Percentiles rank a stretch among this genome's conserved stretches.
phyloP scores from a whole-genome alignment of 2,888 invertebrate species.

The Philereme vetulata region DNA sequence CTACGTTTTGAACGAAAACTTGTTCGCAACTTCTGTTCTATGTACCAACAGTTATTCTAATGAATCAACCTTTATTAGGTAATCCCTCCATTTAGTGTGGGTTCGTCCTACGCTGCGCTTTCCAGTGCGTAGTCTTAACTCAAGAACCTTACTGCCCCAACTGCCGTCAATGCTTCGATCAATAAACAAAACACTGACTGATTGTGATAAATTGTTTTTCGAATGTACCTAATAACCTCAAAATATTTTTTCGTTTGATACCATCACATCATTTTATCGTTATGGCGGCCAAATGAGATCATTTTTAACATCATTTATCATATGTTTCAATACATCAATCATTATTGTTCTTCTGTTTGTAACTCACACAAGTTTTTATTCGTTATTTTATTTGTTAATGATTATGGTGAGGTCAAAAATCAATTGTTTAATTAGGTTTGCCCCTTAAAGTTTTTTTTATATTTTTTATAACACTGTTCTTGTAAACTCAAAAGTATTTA shows the following conservation, averaged over 20 bases:
- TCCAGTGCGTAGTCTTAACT: too few species aligned
- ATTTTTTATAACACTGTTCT: too few species aligned
- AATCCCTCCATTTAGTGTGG: too few species aligned
- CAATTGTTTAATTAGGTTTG: background rate
- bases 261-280: constrained; percentile 47
- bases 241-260: constrained; percentile 35
- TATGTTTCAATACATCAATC: constrained; percentile 74
- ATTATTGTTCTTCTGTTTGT: constrained; percentile 51
- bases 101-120: too few species aligned
- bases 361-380: constrained; percentile 50
- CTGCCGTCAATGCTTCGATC: too few species aligned
- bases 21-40: too few species aligned
- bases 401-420: constrained; percentile 10
- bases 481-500: too few species aligned
- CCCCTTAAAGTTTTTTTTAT: too few species aligned
- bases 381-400: constrained; percentile 28
- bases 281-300: constrained; percentile 76
- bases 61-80: too few species aligned
- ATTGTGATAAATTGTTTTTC: background rate
- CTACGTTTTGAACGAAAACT: too few species aligned
- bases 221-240: constrained; percentile 22
- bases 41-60: too few species aligned
- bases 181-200: background rate
- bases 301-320: constrained; percentile 63
- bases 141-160: too few species aligned